Conservation (phyloP, 2,113 vertebrate genomes). For the Phasianus colchicus region DNA sequence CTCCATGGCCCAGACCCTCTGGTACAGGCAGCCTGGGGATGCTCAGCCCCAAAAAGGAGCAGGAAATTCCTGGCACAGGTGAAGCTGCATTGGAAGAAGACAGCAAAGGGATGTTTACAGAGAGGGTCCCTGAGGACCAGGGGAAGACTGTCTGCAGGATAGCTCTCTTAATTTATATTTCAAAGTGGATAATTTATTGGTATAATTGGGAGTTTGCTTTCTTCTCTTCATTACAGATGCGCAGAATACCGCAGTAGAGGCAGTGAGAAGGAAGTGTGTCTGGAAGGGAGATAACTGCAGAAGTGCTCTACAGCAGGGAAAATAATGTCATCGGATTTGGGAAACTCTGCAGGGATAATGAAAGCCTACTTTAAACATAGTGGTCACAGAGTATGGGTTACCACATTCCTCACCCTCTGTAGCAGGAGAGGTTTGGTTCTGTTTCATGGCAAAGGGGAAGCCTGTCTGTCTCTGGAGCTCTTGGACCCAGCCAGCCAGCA, state of each 20-base stretch:
- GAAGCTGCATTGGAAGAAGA: neutral
- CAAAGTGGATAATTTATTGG: conserved; percentile 8
- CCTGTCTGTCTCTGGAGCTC: neutral
- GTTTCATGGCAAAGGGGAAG: neutral
- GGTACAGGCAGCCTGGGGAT: rapidly evolving
- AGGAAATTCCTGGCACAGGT: neutral
- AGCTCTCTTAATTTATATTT: conserved; percentile 12
- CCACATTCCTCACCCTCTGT: neutral
- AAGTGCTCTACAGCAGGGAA: neutral
- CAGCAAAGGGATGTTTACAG: neutral
- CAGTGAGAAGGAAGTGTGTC: neutral
- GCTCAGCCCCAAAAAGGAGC: neutral
- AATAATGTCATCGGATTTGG: neutral
- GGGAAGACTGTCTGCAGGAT: neutral
- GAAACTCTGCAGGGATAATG: neutral
- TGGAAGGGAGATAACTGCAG: neutral
- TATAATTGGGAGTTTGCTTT: neutral
- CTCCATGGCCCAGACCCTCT: neutral
- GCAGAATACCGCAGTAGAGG: neutral
- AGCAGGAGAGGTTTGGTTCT: neutral
- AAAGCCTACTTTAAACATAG: neutral
- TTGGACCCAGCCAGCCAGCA: neutral
- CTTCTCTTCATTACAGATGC: neutral
- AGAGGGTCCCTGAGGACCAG: conserved; percentile 18
- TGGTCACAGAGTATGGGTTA: neutral